These are phyloP conservation scores for Heteromurus nitidus DNA, from an alignment of 2,888 invertebrate genomes.

Conservation along the genomic window DNA sequence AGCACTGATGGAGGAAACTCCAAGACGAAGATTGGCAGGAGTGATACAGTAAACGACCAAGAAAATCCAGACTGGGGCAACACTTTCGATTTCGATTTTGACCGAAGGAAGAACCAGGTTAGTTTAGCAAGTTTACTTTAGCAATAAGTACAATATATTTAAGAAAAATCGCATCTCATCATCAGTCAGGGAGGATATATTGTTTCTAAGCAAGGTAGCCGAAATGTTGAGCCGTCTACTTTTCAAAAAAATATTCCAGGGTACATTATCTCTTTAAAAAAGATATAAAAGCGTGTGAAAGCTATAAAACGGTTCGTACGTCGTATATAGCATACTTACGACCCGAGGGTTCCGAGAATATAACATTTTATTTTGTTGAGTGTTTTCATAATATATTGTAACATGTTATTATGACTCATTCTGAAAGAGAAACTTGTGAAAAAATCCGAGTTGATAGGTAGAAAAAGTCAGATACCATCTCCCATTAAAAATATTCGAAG, in stretches of 20 bases:
- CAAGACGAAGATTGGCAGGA: constrained; percentile 57
- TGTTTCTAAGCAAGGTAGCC: background rate
- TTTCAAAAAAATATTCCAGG: background rate
- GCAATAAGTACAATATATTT: background rate
- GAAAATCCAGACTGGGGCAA: constrained; percentile 68
- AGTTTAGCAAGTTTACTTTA: constrained; percentile 11
- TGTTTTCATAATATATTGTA: too few species aligned
- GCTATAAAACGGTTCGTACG: too few species aligned
- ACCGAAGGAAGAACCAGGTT: constrained; percentile 59
- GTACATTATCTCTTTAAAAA: background rate
- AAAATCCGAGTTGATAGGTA: too few species aligned
- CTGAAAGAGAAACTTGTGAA: too few species aligned
- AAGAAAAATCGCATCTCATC: background rate
- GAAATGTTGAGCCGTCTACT: background rate
- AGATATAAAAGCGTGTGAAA: background rate
- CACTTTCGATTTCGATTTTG: constrained; percentile 59
- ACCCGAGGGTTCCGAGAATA: too few species aligned
- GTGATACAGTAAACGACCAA: constrained; percentile 62
- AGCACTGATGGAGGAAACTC: constrained; percentile 61
- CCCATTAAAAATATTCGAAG: too few species aligned
- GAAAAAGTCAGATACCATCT: too few species aligned
- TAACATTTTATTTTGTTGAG: too few species aligned
- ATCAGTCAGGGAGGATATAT: background rate
- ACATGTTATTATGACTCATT: background rate
- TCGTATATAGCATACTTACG: too few species aligned